Evolutionary conservation across 2,797 vertebrate genomes (phyloP), one percentile per base, ranked within the genome.

Genomic region (Clangula hyemalis): DNA sequence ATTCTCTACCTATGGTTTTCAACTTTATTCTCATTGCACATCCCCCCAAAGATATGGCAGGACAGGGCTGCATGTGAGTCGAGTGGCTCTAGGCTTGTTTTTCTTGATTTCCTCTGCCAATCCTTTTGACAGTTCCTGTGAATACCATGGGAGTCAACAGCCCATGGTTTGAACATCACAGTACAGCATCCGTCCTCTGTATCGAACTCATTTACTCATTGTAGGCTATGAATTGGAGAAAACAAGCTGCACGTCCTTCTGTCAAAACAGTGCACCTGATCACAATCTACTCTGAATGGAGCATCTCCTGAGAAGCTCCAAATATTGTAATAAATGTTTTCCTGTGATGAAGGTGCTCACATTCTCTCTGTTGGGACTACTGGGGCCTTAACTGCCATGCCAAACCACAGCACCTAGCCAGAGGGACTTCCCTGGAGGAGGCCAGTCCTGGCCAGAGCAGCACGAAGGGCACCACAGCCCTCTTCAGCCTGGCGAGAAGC

Each of bases 351-450:
- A 69, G 39, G 71, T 10, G 13, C 5, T 34, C 43, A 47, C 18
- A 39, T 70, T 20, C 17, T 53, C 64, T 36, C 53, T 22, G 9
- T 2, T 39, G 32, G 58, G 43, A 34, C 30, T 60, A 2, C 2
- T 2, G 3, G 16, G 36, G 13, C 27, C n/a, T 61, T 72, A 68
- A 54, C 21, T 32, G n/a, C 0, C 2, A 57, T 21, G 36, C 21
- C 11, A 10, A 45, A 65, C 7, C 39, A 38, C 47, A 36, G 32
- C 6, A 79, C 10, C 15, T 4, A 69, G 69, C 18, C 41, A 76
- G 38, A 34, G 8, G 20, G 64, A 16, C 2, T 19, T 68, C 47
- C 38, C 15, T 13, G 34, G 15, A 54, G 65, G 51, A 87, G 19
- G 39, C 56, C 61, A 85, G 18, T 16, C 16, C 70, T 5, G 22